These are phyloP conservation scores for Sphenodon punctatus DNA, from an alignment of 2,797 vertebrate genomes.

Conservation along the genomic window DNA sequence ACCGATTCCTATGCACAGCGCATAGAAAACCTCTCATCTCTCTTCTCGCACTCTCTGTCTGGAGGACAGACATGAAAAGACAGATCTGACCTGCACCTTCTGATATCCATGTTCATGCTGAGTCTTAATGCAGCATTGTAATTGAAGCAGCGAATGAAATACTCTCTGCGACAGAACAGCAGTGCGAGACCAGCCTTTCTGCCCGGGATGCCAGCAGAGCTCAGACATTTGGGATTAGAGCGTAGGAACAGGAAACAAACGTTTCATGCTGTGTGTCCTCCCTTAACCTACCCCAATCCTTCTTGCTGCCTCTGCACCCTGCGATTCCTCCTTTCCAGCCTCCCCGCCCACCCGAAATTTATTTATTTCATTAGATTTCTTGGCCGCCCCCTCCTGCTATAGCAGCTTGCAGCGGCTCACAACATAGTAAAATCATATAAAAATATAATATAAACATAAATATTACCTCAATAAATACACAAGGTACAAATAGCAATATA, in stretches of 20 bases:
- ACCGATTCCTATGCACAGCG: conserved; percentile 32
- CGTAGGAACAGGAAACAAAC: background rate
- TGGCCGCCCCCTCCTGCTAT: too few relatives aligned
- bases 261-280: background rate
- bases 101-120: conserved; percentile 33
- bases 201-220: background rate
- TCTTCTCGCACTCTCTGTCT: conserved; percentile 40
- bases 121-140: conserved; percentile 45
- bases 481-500: too few relatives aligned
- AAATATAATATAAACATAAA: too few relatives aligned
- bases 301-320: background rate
- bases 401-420: too few relatives aligned
- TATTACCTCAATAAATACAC: too few relatives aligned
- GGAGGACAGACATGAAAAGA: conserved; percentile 54
- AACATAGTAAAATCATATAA: too few relatives aligned
- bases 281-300: background rate
- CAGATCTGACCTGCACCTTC: conserved; percentile 50
- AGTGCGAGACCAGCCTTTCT: background rate
- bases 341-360: too few relatives aligned
- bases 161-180: conserved; percentile 8
- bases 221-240: conserved; percentile 6
- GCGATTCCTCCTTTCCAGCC: too few relatives aligned
- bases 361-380: too few relatives aligned
- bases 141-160: conserved; percentile 37
- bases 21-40: conserved; percentile 37